Percentiles rank a stretch among this genome's conserved stretches.
phyloP scores from a whole-genome alignment of 2,888 invertebrate species.

The Oasisia sp. region DNA sequence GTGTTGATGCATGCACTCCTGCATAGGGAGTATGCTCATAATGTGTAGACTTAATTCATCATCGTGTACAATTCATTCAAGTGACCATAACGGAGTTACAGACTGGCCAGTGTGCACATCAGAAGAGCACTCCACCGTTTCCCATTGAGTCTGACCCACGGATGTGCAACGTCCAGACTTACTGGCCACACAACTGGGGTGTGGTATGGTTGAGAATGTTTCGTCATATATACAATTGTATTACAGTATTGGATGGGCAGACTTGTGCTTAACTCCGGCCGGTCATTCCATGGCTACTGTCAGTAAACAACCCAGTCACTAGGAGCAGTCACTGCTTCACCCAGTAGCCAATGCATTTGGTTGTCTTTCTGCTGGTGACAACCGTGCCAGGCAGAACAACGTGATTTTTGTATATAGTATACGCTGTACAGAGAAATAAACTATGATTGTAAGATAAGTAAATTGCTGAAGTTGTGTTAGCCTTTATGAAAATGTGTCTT shows the following conservation, averaged over 20 bases:
- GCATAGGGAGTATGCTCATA: neutral
- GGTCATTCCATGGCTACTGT: neutral
- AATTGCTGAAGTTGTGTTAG: neutral
- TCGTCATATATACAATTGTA: neutral
- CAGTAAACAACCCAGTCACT: neutral
- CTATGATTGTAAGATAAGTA: constrained; percentile 13
- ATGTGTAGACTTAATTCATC: neutral
- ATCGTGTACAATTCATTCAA: neutral
- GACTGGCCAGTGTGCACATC: neutral
- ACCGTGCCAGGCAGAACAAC: neutral
- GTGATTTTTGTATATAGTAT: neutral
- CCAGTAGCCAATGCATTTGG: neutral
- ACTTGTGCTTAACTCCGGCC: neutral
- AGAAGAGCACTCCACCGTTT: neutral
- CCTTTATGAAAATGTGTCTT: neutral
- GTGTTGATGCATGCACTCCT: neutral
- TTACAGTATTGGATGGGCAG: neutral
- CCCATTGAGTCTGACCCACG: neutral
- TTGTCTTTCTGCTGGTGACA: neutral
- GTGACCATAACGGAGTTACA: neutral
- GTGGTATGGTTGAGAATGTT: neutral
- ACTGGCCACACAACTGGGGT: neutral
- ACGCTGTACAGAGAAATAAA: constrained; percentile 6
- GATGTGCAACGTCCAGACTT: no score
- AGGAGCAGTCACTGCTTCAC: neutral